Percentiles rank a stretch among this genome's conserved stretches.
These are phyloP conservation scores for Stegana nigrithorax DNA, from an alignment of 2,888 invertebrate genomes.

Conservation along the genomic window DNA sequence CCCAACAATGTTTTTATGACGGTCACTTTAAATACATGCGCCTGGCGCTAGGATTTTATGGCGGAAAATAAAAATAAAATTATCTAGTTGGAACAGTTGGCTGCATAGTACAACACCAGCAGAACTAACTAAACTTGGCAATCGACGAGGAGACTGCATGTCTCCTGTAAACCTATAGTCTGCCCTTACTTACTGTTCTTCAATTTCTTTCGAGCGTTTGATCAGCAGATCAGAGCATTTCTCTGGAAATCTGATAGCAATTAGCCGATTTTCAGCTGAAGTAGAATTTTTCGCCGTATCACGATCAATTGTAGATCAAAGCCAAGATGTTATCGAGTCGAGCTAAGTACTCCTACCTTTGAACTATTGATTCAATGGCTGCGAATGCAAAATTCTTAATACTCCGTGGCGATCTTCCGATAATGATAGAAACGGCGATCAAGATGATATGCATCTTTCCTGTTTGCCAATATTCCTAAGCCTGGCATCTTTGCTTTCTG, in stretches of 20 bases:
- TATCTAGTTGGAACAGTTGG: too few relatives aligned
- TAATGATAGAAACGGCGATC: constrained; percentile 36
- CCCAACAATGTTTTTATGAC: constrained; percentile 60
- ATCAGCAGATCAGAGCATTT: constrained; percentile 47
- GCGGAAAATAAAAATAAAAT: too few relatives aligned
- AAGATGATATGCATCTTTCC: constrained; percentile 53
- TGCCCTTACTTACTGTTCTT: too few relatives aligned
- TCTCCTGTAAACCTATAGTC: too few relatives aligned
- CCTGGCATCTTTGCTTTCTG: too few relatives aligned
- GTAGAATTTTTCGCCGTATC: constrained; percentile 17
- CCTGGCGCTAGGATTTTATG: constrained; percentile 50
- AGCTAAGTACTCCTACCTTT: not conserved
- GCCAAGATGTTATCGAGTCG: too few relatives aligned
- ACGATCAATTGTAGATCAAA: not conserved
- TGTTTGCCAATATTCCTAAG: too few relatives aligned
- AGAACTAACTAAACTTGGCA: too few relatives aligned
- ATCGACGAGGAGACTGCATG: too few relatives aligned
- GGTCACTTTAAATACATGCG: constrained; percentile 40
- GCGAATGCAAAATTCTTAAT: not conserved
- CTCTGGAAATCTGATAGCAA: constrained; percentile 45
- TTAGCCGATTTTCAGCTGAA: constrained; percentile 36
- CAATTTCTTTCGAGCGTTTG: too few relatives aligned
- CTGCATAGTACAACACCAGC: too few relatives aligned
- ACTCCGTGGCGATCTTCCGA: constrained; percentile 16
- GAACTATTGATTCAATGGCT: not conserved